Percentiles rank a stretch among this genome's conserved stretches.
Conservation (phyloP, 2,113 vertebrate genomes). For the Hiodon tergisus region DNA sequence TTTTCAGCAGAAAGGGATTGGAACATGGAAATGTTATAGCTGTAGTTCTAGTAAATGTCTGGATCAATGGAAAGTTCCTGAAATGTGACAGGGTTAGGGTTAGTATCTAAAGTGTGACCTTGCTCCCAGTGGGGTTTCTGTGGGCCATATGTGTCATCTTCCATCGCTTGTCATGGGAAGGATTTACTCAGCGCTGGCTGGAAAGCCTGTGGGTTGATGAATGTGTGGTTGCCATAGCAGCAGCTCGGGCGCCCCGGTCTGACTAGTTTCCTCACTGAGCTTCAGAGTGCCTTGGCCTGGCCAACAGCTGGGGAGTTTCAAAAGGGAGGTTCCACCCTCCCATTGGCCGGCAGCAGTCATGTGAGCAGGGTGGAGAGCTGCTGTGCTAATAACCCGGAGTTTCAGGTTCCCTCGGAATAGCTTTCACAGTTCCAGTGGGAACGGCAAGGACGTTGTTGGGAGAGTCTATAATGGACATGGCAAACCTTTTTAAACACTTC, state of each 20-base stretch:
- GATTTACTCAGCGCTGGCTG: neutral
- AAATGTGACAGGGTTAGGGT: too few species aligned
- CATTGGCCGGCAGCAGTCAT: conserved; percentile 28
- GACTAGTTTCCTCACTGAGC: conserved; percentile 23
- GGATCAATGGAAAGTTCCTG: neutral
- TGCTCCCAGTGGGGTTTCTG: too few species aligned
- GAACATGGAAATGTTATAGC: neutral
- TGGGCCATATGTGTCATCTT: too few species aligned
- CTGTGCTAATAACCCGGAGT: conserved; percentile 35
- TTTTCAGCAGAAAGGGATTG: neutral
- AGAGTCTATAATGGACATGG: conserved; percentile 18
- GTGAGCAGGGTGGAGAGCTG: conserved; percentile 31
- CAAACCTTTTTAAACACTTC: conserved; percentile 25
- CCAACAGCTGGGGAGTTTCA: conserved; percentile 23
- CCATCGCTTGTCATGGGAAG: too few species aligned
- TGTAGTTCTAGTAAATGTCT: neutral
- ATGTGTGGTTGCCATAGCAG: conserved; percentile 22
- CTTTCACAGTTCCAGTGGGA: conserved; percentile 5
- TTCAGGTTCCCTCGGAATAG: conserved; percentile 36
- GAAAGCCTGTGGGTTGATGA: neutral
- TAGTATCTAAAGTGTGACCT: too few species aligned
- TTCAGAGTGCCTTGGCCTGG: conserved; percentile 7
- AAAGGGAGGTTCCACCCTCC: neutral
- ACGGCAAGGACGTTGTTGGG: conserved; percentile 10
- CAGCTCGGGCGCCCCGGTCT: conserved; percentile 11